These are phyloP conservation scores for Puffinus mauretanicus DNA, from an alignment of 2,113 vertebrate species.

Conservation along the genomic window DNA sequence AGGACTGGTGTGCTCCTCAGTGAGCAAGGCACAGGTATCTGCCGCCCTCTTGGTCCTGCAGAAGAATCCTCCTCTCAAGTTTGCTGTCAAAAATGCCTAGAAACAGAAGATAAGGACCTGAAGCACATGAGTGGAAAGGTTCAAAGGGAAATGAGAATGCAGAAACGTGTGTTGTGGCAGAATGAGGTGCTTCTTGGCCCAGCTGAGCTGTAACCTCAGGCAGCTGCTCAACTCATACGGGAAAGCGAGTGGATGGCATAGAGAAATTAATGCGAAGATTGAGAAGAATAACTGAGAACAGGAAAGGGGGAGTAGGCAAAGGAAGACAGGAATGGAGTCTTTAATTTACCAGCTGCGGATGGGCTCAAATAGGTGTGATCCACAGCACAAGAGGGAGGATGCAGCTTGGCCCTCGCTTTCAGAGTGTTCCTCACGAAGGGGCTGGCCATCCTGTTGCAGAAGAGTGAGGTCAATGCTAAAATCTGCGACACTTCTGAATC, in stretches of 20 bases:
- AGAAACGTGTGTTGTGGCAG: background rate
- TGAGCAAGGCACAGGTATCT: background rate
- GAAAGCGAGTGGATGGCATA: background rate
- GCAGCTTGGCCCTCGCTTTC: background rate
- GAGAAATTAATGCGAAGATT: background rate
- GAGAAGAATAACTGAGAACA: background rate
- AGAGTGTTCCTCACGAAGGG: background rate
- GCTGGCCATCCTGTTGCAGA: background rate
- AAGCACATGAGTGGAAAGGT: background rate
- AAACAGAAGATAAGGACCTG: background rate
- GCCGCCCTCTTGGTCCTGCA: background rate
- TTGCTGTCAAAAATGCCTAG: background rate
- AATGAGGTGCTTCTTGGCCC: background rate
- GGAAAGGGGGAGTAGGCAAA: background rate
- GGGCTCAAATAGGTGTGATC: background rate
- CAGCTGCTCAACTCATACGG: background rate
- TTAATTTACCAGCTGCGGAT: background rate
- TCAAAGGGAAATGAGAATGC: background rate
- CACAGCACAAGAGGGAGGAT: background rate
- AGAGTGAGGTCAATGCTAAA: background rate
- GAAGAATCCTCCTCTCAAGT: background rate
- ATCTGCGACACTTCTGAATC: background rate
- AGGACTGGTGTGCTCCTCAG: background rate
- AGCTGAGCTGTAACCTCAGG: background rate
- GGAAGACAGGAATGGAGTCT: background rate